phyloP scores from a whole-genome alignment of 2,797 vertebrate genomes.

The Microtus obscurus region DNA sequence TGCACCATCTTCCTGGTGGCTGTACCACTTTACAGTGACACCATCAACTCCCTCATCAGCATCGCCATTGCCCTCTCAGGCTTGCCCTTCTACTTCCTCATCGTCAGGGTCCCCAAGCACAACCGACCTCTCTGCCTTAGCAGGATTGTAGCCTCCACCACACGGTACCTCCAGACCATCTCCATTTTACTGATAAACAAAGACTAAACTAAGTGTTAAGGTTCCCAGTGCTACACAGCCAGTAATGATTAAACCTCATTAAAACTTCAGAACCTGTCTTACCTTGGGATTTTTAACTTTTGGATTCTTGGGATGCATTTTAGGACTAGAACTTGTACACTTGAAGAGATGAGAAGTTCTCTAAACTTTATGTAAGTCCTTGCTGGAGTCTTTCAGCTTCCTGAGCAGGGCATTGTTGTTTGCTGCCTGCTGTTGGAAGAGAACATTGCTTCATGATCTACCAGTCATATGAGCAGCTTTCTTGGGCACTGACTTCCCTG shows the following conservation, averaged over 20 bases:
- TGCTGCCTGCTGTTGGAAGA: background rate
- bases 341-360: background rate
- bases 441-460: background rate
- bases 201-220: background rate
- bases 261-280: background rate
- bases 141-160: no score
- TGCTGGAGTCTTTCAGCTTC: background rate
- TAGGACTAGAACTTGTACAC: background rate
- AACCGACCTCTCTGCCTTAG: no score
- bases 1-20: no score
- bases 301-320: background rate
- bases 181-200: background rate
- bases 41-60: no score
- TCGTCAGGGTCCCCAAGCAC: no score
- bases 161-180: no score
- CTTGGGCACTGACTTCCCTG: background rate
- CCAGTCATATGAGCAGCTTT: background rate
- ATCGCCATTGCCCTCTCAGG: no score
- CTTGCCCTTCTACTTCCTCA: no score
- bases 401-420: rapidly evolving
- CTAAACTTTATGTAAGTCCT: background rate
- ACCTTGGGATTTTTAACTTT: background rate
- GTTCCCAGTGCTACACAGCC: background rate
- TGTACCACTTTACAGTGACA: no score
- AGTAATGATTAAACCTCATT: background rate